Evolutionary conservation across 1,140 invertebrate species (phyloP).

Genomic region (Sinella curviseta): DNA sequence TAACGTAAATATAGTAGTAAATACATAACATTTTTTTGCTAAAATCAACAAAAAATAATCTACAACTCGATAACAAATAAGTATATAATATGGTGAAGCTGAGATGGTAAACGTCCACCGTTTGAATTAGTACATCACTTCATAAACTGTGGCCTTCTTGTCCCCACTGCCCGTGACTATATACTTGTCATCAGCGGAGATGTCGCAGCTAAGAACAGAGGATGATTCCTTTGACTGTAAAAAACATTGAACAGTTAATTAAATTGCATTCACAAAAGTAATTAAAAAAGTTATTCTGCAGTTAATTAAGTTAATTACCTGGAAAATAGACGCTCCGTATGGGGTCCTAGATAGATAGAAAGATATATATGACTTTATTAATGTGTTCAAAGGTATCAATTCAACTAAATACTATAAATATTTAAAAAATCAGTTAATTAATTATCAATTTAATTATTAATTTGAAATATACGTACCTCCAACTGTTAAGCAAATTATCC

Average conservation of each 20-base stretch:
- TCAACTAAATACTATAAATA: too few species aligned
- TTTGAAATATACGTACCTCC: too few species aligned
- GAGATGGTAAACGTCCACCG: too few species aligned
- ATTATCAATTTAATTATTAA: too few species aligned
- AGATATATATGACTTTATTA: too few species aligned
- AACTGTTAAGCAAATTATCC: too few species aligned
- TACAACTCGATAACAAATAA: too few species aligned
- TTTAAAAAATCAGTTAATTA: constrained; percentile 66
- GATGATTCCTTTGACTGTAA: constrained; percentile 66
- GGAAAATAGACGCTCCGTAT: constrained; percentile 67
- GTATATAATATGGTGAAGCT: too few species aligned
- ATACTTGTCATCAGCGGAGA: constrained; percentile 69
- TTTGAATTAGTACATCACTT: constrained; percentile 68
- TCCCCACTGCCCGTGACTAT: constrained; percentile 69
- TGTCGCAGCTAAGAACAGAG: constrained; percentile 69
- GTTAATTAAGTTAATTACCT: constrained; percentile 54
- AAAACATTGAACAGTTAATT: constrained; percentile 40
- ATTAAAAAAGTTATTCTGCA: background rate
- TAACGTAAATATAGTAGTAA: too few species aligned
- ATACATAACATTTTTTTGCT: too few species aligned
- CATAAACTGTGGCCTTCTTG: constrained; percentile 70
- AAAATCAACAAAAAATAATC: too few species aligned
- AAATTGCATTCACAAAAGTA: background rate
- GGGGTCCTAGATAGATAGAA: constrained; percentile 67
- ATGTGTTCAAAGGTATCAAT: too few species aligned